Conservation (phyloP, 2,113 vertebrate species). For the Pavo muticus region DNA sequence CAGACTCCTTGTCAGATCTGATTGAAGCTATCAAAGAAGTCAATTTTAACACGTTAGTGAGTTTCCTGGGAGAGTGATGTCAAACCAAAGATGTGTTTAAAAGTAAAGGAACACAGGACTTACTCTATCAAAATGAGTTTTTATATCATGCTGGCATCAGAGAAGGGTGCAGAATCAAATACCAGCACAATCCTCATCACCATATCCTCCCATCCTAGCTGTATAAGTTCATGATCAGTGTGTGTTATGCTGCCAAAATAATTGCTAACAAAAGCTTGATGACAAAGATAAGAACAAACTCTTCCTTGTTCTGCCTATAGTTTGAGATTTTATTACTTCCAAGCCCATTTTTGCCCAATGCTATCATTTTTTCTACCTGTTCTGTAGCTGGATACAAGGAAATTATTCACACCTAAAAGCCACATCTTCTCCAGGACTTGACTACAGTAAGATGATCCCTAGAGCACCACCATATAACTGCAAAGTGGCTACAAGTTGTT, state of each 20-base stretch:
- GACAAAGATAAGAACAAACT: neutral
- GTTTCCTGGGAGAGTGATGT: neutral
- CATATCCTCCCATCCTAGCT: neutral
- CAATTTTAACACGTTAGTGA: neutral
- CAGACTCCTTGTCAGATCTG: slow-evolving; percentile 32
- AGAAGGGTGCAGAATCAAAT: neutral
- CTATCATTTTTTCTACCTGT: neutral
- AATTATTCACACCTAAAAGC: neutral
- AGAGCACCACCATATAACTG: neutral
- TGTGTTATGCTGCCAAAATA: neutral
- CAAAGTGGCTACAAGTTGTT: neutral
- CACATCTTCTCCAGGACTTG: neutral
- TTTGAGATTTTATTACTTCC: neutral
- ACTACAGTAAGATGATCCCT: neutral
- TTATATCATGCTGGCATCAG: neutral
- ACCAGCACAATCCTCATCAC: neutral
- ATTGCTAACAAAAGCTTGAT: neutral
- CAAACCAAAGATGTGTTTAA: neutral
- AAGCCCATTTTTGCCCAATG: neutral
- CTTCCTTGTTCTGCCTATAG: slow-evolving; percentile 2
- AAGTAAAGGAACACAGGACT: neutral
- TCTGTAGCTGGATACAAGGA: neutral
- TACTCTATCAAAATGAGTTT: neutral
- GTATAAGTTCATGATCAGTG: neutral
- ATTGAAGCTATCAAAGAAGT: slow-evolving; percentile 12